Evolutionary conservation across 2,888 invertebrate genomes (phyloP).

Genomic region (Resseliella maxima): DNA sequence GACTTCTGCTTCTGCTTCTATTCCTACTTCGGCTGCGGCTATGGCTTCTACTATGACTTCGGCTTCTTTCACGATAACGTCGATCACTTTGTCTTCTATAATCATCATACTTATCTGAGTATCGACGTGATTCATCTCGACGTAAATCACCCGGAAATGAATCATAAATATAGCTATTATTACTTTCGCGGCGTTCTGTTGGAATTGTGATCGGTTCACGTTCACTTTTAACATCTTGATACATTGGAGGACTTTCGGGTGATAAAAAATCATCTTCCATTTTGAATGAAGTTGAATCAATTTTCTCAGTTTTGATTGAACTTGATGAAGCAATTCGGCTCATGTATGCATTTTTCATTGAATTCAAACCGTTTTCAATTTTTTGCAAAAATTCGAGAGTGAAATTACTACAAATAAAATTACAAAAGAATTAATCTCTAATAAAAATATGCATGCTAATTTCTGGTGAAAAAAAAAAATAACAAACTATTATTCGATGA

Average conservation of each 20-base stretch:
- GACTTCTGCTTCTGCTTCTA: background rate
- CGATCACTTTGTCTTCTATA: background rate
- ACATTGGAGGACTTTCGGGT: conserved; percentile 13
- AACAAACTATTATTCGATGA: background rate
- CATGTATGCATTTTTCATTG: background rate
- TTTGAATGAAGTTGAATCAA: background rate
- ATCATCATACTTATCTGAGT: background rate
- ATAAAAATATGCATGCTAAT: too few relatives aligned
- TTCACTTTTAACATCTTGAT: background rate
- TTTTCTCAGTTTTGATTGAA: background rate
- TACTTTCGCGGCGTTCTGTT: background rate
- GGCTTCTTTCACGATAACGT: background rate
- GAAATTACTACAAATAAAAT: background rate
- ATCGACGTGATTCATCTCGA: background rate
- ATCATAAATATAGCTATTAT: background rate
- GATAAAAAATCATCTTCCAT: background rate
- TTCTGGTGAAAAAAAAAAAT: background rate
- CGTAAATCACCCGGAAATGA: background rate
- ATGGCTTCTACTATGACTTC: background rate
- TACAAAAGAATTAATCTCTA: too few relatives aligned
- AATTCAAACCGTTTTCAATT: background rate
- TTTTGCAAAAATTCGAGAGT: background rate
- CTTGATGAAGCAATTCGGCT: background rate
- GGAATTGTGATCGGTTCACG: conserved; percentile 12
- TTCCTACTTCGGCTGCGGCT: background rate